A percentile compares a stretch with the other conserved stretches of the same genome.
These are phyloP conservation scores for Pandemis heparana DNA, from an alignment of 2,888 invertebrate genomes.

Conservation along the genomic window DNA sequence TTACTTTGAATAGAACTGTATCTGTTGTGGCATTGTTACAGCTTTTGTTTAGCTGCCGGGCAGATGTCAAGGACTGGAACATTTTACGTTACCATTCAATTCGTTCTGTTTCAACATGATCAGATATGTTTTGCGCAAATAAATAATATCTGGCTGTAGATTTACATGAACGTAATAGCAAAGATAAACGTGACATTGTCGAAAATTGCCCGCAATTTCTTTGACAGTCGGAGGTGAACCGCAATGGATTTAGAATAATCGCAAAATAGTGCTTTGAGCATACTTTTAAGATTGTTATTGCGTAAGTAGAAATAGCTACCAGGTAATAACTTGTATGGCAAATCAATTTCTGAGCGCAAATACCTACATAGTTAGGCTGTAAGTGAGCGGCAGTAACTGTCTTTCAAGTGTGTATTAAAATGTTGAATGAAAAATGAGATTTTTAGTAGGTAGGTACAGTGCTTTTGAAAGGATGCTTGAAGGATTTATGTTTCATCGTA, in stretches of 20 bases:
- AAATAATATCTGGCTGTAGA: neutral
- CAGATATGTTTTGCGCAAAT: conserved; percentile 18
- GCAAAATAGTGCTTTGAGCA: neutral
- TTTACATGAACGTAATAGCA: conserved; percentile 1
- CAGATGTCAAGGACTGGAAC: neutral
- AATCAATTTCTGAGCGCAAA: neutral
- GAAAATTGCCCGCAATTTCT: conserved; percentile 22
- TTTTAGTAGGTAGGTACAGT: too few relatives aligned
- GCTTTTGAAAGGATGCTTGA: too few relatives aligned
- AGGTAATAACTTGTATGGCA: neutral
- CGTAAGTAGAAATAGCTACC: neutral
- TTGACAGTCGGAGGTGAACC: conserved; percentile 21
- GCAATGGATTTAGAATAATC: conserved; percentile 10
- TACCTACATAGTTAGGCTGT: neutral
- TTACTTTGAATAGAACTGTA: neutral
- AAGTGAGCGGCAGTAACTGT: neutral
- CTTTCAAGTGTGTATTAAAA: neutral
- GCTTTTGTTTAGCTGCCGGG: neutral
- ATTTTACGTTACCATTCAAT: neutral
- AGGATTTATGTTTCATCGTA: neutral
- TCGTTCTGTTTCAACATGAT: neutral
- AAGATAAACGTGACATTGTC: conserved; percentile 20
- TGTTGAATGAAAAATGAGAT: too few relatives aligned
- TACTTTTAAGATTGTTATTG: conserved; percentile 1
- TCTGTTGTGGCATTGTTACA: neutral